phyloP scores from a whole-genome alignment of 2,888 invertebrate genomes.

The Notocelia uddmanniana region DNA sequence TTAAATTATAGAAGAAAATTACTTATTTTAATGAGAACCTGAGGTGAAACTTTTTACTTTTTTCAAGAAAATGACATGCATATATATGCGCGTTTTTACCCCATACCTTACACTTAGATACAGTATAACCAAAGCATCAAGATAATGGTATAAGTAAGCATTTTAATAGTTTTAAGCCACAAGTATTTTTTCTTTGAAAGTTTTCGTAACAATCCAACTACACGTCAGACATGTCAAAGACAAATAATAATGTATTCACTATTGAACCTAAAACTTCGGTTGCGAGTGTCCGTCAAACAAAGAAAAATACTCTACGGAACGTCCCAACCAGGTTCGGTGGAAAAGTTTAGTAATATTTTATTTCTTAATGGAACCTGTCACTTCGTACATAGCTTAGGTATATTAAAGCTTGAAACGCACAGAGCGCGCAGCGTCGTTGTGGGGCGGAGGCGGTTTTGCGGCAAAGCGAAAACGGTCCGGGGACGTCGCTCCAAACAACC shows the following conservation, averaged over 20 bases:
- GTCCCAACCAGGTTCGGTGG: not conserved
- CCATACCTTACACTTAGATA: too few species aligned
- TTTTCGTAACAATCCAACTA: not conserved
- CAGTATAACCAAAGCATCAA: too few species aligned
- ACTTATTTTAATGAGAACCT: not conserved
- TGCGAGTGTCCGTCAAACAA: conserved; percentile 19
- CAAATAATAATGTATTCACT: conserved; percentile 20
- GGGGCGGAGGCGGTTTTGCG: too few species aligned
- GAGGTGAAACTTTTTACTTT: too few species aligned
- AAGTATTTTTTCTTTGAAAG: not conserved
- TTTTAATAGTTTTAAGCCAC: not conserved
- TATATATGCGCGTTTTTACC: too few species aligned
- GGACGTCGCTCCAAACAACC: too few species aligned
- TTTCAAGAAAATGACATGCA: too few species aligned
- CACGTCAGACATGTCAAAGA: not conserved
- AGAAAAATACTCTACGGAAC: conserved; percentile 11
- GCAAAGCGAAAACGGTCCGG: too few species aligned
- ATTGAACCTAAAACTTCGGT: conserved; percentile 16
- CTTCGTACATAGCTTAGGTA: conserved; percentile 10
- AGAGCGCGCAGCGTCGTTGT: too few species aligned
- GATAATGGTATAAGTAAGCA: too few species aligned
- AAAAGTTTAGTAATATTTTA: conserved; percentile 27
- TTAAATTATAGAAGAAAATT: not conserved
- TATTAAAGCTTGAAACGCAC: not conserved
- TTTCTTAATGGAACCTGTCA: conserved; percentile 16